A percentile compares a stretch with the other conserved stretches of the same genome.
Evolutionary conservation across 2,113 vertebrate species (phyloP).

Genomic region (Varanus salvator): DNA sequence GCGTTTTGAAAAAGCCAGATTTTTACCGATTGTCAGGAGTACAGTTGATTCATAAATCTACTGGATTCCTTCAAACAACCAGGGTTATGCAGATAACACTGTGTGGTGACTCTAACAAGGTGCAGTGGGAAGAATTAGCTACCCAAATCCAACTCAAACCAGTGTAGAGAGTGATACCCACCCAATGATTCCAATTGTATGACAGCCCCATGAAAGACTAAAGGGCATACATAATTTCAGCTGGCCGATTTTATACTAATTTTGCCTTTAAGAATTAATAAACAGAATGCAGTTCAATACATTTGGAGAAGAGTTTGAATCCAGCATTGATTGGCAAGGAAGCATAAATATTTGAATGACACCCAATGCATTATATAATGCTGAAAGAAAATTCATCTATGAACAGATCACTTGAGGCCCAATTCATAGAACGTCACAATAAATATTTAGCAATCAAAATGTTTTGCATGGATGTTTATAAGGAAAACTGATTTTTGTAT

Average conservation of each 20-base stretch:
- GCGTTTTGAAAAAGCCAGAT: not conserved
- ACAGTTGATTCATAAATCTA: not conserved
- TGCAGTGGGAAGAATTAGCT: not conserved
- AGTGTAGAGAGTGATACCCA: constrained; percentile 38
- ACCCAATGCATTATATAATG: constrained; percentile 56
- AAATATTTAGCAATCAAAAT: constrained; percentile 28
- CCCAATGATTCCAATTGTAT: constrained; percentile 34
- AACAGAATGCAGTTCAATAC: constrained; percentile 54
- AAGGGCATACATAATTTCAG: constrained; percentile 65
- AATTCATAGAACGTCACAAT: constrained; percentile 52
- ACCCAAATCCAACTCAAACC: constrained; percentile 34
- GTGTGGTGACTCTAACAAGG: not conserved
- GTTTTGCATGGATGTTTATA: constrained; percentile 44
- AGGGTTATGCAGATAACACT: not conserved
- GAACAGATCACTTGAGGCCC: constrained; percentile 53
- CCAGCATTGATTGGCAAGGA: constrained; percentile 58
- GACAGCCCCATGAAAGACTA: constrained; percentile 46
- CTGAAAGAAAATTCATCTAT: constrained; percentile 47
- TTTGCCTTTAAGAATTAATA: constrained; percentile 50
- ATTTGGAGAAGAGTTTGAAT: constrained; percentile 58
- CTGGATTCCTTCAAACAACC: not conserved
- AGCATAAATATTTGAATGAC: not conserved
- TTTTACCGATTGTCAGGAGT: constrained; percentile 2
- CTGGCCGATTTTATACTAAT: constrained; percentile 46
- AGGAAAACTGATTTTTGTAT: constrained; percentile 43